Conservation (phyloP, 2,113 vertebrate species). For the Gobiocypris rarus region DNA sequence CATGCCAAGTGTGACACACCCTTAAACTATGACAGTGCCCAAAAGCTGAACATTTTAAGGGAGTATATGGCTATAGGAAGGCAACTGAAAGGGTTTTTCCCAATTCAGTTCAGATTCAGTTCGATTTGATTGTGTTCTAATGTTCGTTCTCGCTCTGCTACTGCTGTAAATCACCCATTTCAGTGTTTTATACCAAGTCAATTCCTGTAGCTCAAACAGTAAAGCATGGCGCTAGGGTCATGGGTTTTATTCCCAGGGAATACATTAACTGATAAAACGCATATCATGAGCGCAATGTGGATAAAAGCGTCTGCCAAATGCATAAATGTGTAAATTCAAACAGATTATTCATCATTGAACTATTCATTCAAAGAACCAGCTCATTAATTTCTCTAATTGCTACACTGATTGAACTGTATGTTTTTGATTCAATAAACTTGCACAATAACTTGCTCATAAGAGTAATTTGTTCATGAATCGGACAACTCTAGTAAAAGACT, state of each 20-base stretch:
- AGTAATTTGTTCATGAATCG: background rate
- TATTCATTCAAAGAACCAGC: background rate
- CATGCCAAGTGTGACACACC: no score
- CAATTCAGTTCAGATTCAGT: background rate
- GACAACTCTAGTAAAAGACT: background rate
- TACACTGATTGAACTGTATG: background rate
- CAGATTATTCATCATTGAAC: background rate
- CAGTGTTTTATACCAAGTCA: background rate
- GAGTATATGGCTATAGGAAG: background rate
- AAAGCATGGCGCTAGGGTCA: background rate
- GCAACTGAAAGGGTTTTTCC: background rate
- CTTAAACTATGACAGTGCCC: background rate
- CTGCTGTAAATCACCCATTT: background rate
- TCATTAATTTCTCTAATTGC: background rate
- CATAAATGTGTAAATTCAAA: background rate
- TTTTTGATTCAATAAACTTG: background rate
- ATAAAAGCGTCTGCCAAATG: background rate
- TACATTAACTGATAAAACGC: background rate
- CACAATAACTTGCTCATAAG: background rate
- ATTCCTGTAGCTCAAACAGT: background rate
- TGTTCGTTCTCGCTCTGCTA: background rate
- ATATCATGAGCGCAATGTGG: background rate
- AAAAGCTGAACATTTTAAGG: background rate
- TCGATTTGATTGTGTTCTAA: background rate
- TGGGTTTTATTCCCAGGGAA: background rate